Base-by-base conservation (phyloP, 2,113 vertebrate species). In the Esox niger region DNA sequence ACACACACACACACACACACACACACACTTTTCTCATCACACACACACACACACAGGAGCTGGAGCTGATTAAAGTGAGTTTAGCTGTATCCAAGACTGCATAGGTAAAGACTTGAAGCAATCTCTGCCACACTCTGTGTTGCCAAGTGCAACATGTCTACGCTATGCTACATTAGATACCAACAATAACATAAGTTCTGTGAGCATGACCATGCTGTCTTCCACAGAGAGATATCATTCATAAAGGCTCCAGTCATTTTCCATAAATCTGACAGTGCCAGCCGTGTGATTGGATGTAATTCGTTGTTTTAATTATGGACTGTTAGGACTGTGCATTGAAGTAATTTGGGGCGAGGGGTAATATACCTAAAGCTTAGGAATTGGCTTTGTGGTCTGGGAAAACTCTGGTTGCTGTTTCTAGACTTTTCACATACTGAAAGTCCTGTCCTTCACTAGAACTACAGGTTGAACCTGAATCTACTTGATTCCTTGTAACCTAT, bases 61-160 rank as follows among this genome's bases (percentile, higher is more conserved):
- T 88, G 85, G 84, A 82, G 70, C 71, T 82, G 78, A 75, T 84
- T 88, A 79, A 77, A 73, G 68, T 17, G 29, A 20, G 6, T 17
- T 74, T 5, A 20, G n/a, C 38, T 72, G 79, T 80, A 80, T 86
- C 74, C 70, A 69, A 73, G 84, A 49, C 75, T 77, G 74, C 38
- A 31, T 64, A 79, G 80, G 80, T 82, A 82, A 75, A 82, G 77
- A 78, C 59, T 74, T 82, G 79, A 81, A 85, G 62, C n/a, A 21
- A 20, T 35, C 55, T 56, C n/a, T 11, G n/a, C 66, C 29, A 26
- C 25, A 43, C 13, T 52, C 20, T n/a, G n/a, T 47, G 43, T 75
- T 88, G 80, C 85, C 84, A 87, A 79, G 74, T 78, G 32, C 68
- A 75, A 73, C 30, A 70, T 84, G 84, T 83, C 75, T 75, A 52